phyloP scores from a whole-genome alignment of 2,797 vertebrate genomes.

The Choloepus didactylus region DNA sequence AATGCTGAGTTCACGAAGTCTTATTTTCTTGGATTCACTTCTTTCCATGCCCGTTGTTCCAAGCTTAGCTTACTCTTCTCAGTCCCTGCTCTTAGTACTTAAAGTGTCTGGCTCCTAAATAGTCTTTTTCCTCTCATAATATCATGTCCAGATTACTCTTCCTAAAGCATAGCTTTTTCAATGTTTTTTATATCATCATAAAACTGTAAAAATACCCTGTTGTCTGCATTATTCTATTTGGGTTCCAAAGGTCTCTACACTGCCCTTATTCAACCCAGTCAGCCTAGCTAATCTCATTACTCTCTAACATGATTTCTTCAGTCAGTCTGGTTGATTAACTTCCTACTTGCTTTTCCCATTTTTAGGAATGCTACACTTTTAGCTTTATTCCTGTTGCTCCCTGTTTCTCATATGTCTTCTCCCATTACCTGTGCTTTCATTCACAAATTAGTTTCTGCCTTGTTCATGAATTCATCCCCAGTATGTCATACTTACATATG shows the following conservation, averaged over 20 bases:
- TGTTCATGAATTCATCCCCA: neutral
- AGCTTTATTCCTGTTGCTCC: neutral
- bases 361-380: neutral
- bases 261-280: neutral
- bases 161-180: conserved; percentile 29
- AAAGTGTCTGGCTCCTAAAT: neutral
- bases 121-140: neutral
- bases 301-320: neutral
- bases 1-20: neutral
- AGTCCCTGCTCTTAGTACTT: neutral
- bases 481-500: neutral
- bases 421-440: neutral
- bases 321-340: neutral
- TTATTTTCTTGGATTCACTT: neutral
- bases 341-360: neutral
- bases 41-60: neutral
- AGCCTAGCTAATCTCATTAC: neutral
- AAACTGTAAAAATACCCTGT: neutral
- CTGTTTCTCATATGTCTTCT: conserved; percentile 1
- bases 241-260: neutral
- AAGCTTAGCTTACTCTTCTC: neutral
- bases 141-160: conserved; percentile 3
- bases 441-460: neutral
- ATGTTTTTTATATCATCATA: neutral
- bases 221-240: neutral